Conservation (phyloP, 92 coral and sea anemone genomes). For the Scolanthus callimorphus region DNA sequence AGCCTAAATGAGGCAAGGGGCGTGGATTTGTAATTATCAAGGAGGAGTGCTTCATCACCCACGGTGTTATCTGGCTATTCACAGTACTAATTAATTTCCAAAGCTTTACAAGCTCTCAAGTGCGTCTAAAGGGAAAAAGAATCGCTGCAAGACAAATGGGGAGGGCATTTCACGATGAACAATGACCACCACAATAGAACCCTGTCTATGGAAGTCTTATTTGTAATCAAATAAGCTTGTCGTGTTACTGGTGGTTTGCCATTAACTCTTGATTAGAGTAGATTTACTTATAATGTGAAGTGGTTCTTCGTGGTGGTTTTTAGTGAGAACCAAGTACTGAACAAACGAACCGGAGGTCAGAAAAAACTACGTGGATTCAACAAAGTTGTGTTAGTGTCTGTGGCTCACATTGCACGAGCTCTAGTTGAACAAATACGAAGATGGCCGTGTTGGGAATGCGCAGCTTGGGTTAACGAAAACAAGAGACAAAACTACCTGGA, state of each 20-base stretch:
- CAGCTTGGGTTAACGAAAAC: no score
- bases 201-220: background rate
- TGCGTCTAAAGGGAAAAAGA: background rate
- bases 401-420: no score
- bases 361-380: no score
- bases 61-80: background rate
- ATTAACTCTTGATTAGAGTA: no score
- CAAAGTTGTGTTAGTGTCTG: no score
- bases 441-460: no score
- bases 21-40: slow-evolving; percentile 79
- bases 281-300: no score
- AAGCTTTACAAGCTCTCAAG: background rate
- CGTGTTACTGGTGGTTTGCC: background rate
- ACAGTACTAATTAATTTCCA: background rate
- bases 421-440: no score
- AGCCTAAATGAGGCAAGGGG: slow-evolving; percentile 58
- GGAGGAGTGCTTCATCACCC: slow-evolving; percentile 78
- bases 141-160: background rate
- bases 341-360: no score
- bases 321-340: no score
- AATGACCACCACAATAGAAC: background rate
- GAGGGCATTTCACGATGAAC: background rate
- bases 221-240: background rate
- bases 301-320: no score
- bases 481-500: no score